Evolutionary conservation across 2,888 invertebrate species (phyloP).

Genomic region (Parelbella ahira): DNA sequence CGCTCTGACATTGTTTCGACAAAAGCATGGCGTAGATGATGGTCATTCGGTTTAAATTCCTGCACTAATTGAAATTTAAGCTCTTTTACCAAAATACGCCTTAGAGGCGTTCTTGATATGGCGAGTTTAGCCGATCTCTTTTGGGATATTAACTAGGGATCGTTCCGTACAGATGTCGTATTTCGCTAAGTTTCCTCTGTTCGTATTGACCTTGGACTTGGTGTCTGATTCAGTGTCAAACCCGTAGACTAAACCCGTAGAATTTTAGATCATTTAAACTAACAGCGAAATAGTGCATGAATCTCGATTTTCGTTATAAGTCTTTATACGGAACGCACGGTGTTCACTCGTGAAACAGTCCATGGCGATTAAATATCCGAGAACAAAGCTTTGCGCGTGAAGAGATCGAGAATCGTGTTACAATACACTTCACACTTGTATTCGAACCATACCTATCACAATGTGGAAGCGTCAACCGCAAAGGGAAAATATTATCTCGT

Average conservation of each 20-base stretch:
- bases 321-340: conserved; percentile 5
- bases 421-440: too few species aligned
- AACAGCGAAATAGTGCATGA: conserved; percentile 1
- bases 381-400: too few species aligned
- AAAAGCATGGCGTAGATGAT: conserved; percentile 20
- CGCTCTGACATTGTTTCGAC: conserved; percentile 22
- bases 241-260: conserved; percentile 1
- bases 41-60: conserved; percentile 26
- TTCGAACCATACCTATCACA: too few species aligned
- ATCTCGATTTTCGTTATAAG: conserved; percentile 3
- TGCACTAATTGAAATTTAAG: conserved; percentile 29
- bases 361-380: too few species aligned
- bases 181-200: conserved; percentile 6
- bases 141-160: conserved; percentile 30
- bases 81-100: conserved; percentile 25
- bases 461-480: too few species aligned
- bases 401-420: too few species aligned
- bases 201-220: neutral
- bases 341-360: conserved; percentile 2
- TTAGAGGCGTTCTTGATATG: conserved; percentile 30
- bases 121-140: conserved; percentile 31
- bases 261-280: conserved; percentile 14
- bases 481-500: too few species aligned
- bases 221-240: conserved; percentile 2
- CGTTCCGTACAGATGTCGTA: conserved; percentile 20